Percentiles rank a stretch among this genome's conserved stretches.
Evolutionary conservation across 1,140 invertebrate genomes (phyloP).

Genomic region (Araneus ventricosus): DNA sequence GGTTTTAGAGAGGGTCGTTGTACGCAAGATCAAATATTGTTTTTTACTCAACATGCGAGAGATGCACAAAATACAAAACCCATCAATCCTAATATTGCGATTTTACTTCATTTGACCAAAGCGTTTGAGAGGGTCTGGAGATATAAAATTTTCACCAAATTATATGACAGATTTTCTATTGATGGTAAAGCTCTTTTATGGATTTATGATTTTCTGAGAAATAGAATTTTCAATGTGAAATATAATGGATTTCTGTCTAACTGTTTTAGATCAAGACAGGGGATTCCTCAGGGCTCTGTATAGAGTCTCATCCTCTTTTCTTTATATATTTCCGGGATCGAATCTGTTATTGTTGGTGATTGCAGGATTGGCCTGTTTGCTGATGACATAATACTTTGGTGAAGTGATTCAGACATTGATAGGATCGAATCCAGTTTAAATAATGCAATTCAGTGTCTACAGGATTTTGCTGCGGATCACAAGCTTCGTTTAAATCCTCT

Average conservation of each 20-base stretch:
- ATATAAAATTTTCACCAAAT: not conserved
- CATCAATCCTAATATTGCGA: not conserved
- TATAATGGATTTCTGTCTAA: not conserved
- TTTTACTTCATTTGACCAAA: not conserved
- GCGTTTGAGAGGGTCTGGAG: not conserved
- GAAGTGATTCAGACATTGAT: not conserved
- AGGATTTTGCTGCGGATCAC: not conserved
- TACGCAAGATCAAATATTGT: not conserved
- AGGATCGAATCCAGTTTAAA: too few relatives aligned
- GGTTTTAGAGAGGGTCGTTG: not conserved
- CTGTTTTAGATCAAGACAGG: not conserved
- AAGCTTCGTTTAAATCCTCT: not conserved
- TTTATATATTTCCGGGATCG: not conserved
- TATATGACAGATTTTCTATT: not conserved
- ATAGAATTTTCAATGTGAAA: not conserved
- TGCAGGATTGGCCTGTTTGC: slow-evolving; percentile 26
- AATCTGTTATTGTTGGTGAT: not conserved
- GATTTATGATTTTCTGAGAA: not conserved
- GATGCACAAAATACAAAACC: not conserved
- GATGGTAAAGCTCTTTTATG: not conserved
- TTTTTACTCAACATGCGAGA: not conserved
- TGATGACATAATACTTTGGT: not conserved
- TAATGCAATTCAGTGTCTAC: not conserved
- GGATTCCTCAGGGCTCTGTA: not conserved
- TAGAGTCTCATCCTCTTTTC: not conserved